Evolutionary conservation across 1,140 invertebrate species (phyloP).

Genomic region (Gonatopus flavifemur): DNA sequence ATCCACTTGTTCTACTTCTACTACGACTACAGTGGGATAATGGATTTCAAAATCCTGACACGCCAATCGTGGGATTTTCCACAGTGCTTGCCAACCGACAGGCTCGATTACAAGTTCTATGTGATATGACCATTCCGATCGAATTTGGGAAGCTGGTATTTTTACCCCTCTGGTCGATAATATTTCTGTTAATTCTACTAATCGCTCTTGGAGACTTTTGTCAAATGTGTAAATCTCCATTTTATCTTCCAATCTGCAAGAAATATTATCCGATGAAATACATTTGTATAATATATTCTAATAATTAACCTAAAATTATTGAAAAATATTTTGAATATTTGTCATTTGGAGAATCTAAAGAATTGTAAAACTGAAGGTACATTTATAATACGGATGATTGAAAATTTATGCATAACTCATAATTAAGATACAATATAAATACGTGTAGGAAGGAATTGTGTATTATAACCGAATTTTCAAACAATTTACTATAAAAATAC

Average conservation of each 20-base stretch:
- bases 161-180: slow-evolving; percentile 50
- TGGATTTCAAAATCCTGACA: slow-evolving; percentile 62
- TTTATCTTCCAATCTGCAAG: not conserved
- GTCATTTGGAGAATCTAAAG: too few relatives aligned
- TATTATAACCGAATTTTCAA: too few relatives aligned
- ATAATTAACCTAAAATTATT: too few relatives aligned
- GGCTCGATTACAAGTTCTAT: slow-evolving; percentile 63
- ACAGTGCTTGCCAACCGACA: slow-evolving; percentile 64
- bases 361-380: too few relatives aligned
- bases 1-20: slow-evolving; percentile 59
- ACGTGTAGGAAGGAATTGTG: too few relatives aligned
- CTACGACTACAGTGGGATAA: slow-evolving; percentile 63
- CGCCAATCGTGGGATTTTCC: slow-evolving; percentile 63
- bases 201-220: slow-evolving; percentile 61
- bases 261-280: too few relatives aligned
- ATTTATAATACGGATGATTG: too few relatives aligned
- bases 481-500: too few relatives aligned
- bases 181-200: slow-evolving; percentile 60
- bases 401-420: too few relatives aligned
- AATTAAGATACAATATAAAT: too few relatives aligned
- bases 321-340: too few relatives aligned
- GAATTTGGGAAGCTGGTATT: slow-evolving; percentile 58
- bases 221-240: slow-evolving; percentile 63
- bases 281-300: too few relatives aligned
- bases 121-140: slow-evolving; percentile 61